phyloP scores from a whole-genome alignment of 2,797 vertebrate genomes.

The Mionectes olivaceus region DNA sequence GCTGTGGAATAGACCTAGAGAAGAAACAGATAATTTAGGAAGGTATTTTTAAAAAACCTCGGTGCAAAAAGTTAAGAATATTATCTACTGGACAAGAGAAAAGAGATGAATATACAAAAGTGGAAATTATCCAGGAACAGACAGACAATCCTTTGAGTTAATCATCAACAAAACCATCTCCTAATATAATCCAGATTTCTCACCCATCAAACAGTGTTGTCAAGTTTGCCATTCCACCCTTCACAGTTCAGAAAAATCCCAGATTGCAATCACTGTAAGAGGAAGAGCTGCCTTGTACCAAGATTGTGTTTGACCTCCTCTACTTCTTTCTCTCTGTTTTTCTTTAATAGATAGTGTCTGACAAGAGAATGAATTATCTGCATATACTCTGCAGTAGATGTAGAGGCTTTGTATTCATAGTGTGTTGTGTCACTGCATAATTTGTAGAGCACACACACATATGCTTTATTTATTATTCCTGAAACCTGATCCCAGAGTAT shows the following conservation, averaged over 20 bases:
- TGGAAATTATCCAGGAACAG: background rate
- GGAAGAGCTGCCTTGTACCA: background rate
- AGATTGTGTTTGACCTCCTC: background rate
- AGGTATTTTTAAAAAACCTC: background rate
- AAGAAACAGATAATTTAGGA: background rate
- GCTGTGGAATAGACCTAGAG: background rate
- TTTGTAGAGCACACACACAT: background rate
- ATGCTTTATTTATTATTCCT: background rate
- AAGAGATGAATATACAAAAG: background rate
- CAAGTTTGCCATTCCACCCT: background rate
- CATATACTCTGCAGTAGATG: background rate
- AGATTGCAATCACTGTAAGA: background rate
- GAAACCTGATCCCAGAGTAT: background rate
- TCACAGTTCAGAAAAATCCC: background rate
- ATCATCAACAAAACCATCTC: background rate
- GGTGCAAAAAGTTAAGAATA: background rate
- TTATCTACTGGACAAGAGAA: background rate
- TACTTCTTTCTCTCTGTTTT: background rate
- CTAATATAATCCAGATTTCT: slow-evolving; percentile 19
- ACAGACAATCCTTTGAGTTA: background rate
- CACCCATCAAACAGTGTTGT: background rate
- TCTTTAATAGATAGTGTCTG: background rate
- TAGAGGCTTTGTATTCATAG: background rate
- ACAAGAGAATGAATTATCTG: background rate
- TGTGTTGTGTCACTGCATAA: background rate